Evolutionary conservation across 2,888 invertebrate genomes (phyloP), one percentile per base, ranked within the genome.

Genomic region (Drosophila demipolita): DNA sequence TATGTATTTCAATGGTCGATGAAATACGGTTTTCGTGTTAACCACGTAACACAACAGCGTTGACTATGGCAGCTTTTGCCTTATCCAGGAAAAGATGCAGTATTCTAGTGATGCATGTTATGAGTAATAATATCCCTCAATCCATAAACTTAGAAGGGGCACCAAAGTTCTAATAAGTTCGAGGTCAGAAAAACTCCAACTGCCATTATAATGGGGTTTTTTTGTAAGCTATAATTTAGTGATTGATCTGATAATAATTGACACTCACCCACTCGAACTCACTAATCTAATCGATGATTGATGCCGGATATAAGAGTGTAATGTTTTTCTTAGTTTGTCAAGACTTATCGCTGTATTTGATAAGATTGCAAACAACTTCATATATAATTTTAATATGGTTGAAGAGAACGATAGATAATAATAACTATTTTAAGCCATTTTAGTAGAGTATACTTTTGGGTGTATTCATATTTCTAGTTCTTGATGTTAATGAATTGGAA

Each of bases 361-460:
- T 75, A 36, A 71, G 76, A 75, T 66, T 67, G 29, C 6, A 9
- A 23, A 3, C 9, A 59, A 29, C 42, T 5, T 17, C 45, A n/a
- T 11, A 23, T n/a, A 42, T 48, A 23, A 65, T 42, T n/a, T 53
- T 40, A 5, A 23, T 5, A n/a, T 4, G 26, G 23, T 35, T 35
- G 17, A 35, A 33, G 17, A 52, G 20, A 17, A 9, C 3, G 11
- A 1, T 1, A 9, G 12, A 52, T 29, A 4, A 35, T 4, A 58
- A 35, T 32, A 33, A 42, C 15, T n/a, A 8, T 26, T 42, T 17
- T 9, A 2, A 45, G 7, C 1, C 4, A 12, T 23, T 23, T 15
- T 26, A 32, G 9, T 67, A 32, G 29, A 48, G 80, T 54, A 75
- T 78, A 79, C 71, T 78, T 78, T 79, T 70, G 75, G 77, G 80